phyloP scores from a whole-genome alignment of 2,113 vertebrate genomes.

The Alligator sinensis region DNA sequence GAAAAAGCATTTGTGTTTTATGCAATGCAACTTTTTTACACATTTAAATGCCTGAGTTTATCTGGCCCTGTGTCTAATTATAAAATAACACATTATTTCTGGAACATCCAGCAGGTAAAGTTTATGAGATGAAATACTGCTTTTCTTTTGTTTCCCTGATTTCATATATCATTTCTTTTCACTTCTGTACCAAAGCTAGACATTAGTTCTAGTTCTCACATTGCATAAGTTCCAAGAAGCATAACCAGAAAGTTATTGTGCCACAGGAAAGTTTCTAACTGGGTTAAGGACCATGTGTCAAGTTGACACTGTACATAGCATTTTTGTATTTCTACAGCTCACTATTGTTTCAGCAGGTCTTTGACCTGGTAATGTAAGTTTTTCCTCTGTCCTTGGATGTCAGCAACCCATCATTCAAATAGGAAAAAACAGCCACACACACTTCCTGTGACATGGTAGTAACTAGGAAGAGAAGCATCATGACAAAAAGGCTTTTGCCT shows the following conservation, averaged over 20 bases:
- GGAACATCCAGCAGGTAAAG: background rate
- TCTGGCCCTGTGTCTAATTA: background rate
- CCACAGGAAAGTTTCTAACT: conserved; percentile 49
- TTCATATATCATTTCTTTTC: background rate
- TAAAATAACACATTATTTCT: conserved; percentile 1
- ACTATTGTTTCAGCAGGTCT: conserved; percentile 39
- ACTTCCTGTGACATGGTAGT: conserved; percentile 62
- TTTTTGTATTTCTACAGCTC: conserved; percentile 51
- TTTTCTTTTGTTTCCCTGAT: conserved; percentile 22
- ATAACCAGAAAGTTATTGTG: background rate
- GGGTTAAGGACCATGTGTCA: conserved; percentile 10
- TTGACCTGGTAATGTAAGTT: conserved; percentile 44
- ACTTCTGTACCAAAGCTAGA: conserved; percentile 12
- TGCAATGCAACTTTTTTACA: background rate
- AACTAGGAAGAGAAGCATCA: conserved; percentile 42
- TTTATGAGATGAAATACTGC: background rate
- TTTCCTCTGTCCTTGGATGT: conserved; percentile 75
- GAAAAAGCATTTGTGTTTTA: background rate
- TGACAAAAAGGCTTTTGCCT: conserved; percentile 9
- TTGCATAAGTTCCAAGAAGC: conserved; percentile 10
- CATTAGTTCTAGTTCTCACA: background rate
- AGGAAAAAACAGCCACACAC: conserved; percentile 76
- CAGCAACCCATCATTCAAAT: conserved; percentile 44
- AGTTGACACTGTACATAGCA: background rate
- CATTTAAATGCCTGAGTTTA: background rate